Evolutionary conservation across 1,140 invertebrate genomes (phyloP).

Genomic region (Brachionus koreanus): DNA sequence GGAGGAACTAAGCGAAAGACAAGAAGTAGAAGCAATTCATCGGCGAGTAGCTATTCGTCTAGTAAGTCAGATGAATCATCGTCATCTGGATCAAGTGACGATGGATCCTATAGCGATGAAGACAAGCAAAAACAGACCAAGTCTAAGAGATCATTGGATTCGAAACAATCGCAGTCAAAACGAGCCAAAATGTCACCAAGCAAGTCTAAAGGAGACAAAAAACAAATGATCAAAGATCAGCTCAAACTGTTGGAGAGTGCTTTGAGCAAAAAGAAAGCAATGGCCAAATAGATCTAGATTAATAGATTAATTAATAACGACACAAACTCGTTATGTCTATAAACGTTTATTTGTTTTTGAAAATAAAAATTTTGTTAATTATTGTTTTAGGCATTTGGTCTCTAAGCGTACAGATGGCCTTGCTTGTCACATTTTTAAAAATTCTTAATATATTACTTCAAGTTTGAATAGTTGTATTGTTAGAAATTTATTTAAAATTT

Average conservation of each 20-base stretch:
- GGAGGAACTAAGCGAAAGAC: background rate
- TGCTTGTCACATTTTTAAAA: background rate
- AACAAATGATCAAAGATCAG: slow-evolving; percentile 44
- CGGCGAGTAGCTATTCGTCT: slow-evolving; percentile 41
- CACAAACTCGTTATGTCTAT: slow-evolving; percentile 6
- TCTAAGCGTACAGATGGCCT: background rate
- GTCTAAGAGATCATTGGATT: background rate
- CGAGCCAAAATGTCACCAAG: slow-evolving; percentile 20
- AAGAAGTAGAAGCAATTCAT: slow-evolving; percentile 39
- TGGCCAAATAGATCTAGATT: background rate
- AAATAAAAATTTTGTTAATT: background rate
- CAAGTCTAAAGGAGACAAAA: slow-evolving; percentile 27
- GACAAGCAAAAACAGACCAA: background rate
- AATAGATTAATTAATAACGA: background rate
- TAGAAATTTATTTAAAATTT: background rate
- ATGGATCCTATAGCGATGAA: slow-evolving; percentile 4
- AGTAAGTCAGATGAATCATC: slow-evolving; percentile 4
- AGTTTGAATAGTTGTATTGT: background rate
- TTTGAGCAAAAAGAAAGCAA: slow-evolving; percentile 25
- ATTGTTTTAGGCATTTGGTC: background rate
- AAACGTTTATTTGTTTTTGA: background rate
- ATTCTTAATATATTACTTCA: background rate
- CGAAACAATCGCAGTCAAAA: background rate
- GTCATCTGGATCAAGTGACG: slow-evolving; percentile 7
- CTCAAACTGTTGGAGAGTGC: slow-evolving; percentile 21